A percentile compares a stretch with the other conserved stretches of the same genome.
phyloP scores from a whole-genome alignment of 2,888 invertebrate species.

The Gerris lacustris region DNA sequence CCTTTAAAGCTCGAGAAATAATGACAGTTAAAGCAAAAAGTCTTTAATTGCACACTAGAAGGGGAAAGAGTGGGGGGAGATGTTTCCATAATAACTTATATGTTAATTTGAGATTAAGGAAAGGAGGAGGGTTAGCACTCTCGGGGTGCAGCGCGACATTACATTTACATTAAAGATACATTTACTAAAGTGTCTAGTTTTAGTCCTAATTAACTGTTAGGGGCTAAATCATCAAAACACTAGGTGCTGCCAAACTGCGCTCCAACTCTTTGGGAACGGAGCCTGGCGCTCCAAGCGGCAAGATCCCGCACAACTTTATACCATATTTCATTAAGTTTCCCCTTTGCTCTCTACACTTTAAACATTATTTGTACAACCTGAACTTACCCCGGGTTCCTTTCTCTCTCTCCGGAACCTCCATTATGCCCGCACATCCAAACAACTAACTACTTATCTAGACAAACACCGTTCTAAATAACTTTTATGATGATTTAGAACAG shows the following conservation, averaged over 20 bases:
- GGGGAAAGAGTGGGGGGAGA: not conserved
- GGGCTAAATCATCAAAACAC: conserved; percentile 16
- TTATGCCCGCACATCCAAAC: not conserved
- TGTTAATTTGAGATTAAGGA: conserved; percentile 4
- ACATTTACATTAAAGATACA: conserved; percentile 28
- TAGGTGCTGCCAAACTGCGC: not conserved
- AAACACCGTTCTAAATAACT: conserved; percentile 2
- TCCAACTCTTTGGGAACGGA: not conserved
- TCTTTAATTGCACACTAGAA: conserved; percentile 1
- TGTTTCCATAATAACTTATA: conserved; percentile 5
- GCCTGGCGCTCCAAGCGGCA: not conserved
- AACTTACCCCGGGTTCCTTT: not conserved
- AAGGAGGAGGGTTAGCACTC: not conserved
- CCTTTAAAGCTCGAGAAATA: not conserved
- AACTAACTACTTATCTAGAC: conserved; percentile 5
- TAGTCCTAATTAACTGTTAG: conserved; percentile 18
- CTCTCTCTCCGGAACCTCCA: not conserved
- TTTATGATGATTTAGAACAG: conserved; percentile 2
- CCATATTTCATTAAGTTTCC: conserved; percentile 5
- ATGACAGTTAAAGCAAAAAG: conserved; percentile 5
- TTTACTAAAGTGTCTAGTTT: conserved; percentile 27
- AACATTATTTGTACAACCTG: conserved; percentile 5
- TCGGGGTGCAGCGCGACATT: conserved; percentile 19
- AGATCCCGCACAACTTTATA: not conserved
- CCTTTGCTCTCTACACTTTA: not conserved